Evolutionary conservation across 1,140 invertebrate species (phyloP), one percentile per base, ranked within the genome.

Genomic region (Lucilia cuprina): DNA sequence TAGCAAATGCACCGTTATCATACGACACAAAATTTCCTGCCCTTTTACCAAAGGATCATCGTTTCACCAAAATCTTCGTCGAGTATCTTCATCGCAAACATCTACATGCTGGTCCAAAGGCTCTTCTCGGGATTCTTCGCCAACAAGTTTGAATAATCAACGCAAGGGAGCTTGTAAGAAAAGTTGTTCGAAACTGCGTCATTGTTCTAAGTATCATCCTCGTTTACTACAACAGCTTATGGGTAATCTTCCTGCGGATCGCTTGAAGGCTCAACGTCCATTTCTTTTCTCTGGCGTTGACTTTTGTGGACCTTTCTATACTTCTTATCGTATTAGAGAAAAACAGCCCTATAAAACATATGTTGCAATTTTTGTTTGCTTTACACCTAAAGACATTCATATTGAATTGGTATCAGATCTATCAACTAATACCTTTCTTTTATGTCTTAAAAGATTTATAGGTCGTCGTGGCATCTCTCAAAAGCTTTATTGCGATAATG

Each of bases 401-500:
- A 78, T 90, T 0, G 88, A 90, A 82, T 50, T 85, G 0, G 87
- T 87, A 2, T 77, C 74, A 2, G 86, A 88, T 30, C 86, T 87
- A 1, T 83, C 88, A 0, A 83, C 86, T 2, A 80, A 84, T 2
- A 82, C 49, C 0, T 88, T 90, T 78, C 10, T 87, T 1, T 83
- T 82, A n/a, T 85, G 85, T 3, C 83, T 87, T 12, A 50, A 84
- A 41, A 82, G 87, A 5, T 88, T 90, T n/a, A 50, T 85, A 0
- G 82, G 65, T 12, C 74, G 86, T n/a, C 83, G 86, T 55, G 87
- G 86, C 0, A 55, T 86, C 3, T 83, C 82, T 3, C 41, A 82
- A 0, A 84, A 80, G 2, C 83, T 91, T 0, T 85, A 86, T 41
- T 88, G 85, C 9, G 90, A 91, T 65, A 88, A 88, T 80, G 90